A percentile compares a stretch with the other conserved stretches of the same genome.
phyloP scores from a whole-genome alignment of 1,140 invertebrate species.

The Nomia melanderi region DNA sequence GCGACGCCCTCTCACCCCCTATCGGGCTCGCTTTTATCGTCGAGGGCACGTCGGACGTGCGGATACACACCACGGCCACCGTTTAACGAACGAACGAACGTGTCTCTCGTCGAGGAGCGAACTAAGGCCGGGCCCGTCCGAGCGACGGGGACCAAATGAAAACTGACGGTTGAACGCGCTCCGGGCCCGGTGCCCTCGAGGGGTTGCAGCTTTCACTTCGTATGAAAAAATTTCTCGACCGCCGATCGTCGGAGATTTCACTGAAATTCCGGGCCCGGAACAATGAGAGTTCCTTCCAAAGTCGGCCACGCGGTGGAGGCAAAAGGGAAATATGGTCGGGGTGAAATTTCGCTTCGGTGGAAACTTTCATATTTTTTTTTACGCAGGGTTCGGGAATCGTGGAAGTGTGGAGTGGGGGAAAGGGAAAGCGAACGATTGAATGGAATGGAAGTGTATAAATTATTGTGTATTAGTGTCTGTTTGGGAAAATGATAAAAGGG shows the following conservation, averaged over 20 bases:
- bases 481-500: no score
- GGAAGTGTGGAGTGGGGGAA: no score
- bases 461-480: no score
- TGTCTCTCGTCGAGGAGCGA: neutral
- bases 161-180: neutral
- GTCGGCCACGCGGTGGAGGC: neutral
- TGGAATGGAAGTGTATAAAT: no score
- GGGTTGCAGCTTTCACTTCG: constrained; percentile 56
- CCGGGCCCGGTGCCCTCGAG: neutral
- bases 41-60: neutral
- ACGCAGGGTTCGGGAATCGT: no score
- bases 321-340: neutral
- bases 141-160: constrained; percentile 36
- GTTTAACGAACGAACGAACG: constrained; percentile 22
- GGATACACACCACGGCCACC: neutral
- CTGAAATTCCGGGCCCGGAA: constrained; percentile 30
- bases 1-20: neutral
- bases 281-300: constrained; percentile 13
- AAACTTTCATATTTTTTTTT: neutral
- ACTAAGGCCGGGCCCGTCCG: constrained; percentile 7
- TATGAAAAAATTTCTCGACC: constrained; percentile 44
- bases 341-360: neutral
- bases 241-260: constrained; percentile 30
- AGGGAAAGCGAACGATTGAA: no score
- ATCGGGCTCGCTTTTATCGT: constrained; percentile 6